A percentile compares a stretch with the other conserved stretches of the same genome.
phyloP scores from a whole-genome alignment of 2,888 invertebrate genomes.

The Drosophila merina region DNA sequence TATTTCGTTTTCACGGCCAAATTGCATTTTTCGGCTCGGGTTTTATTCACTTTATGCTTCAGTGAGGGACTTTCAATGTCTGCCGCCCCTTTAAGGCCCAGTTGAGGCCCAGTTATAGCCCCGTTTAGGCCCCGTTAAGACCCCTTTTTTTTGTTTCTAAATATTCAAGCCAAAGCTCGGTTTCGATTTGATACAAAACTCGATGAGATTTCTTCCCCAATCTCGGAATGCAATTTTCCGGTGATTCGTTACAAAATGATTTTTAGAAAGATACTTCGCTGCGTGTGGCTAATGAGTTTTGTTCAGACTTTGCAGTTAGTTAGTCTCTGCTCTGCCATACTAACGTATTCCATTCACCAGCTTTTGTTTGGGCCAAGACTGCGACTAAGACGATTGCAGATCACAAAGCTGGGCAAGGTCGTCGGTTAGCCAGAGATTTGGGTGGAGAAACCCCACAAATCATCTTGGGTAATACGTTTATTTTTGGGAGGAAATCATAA shows the following conservation, averaged over 20 bases:
- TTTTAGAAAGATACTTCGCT: conserved; percentile 13
- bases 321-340: not conserved
- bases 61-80: conserved; percentile 10
- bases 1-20: conserved; percentile 73
- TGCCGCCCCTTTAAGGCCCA: not conserved
- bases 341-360: conserved; percentile 13
- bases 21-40: conserved; percentile 56
- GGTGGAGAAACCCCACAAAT: not conserved
- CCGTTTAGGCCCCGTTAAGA: no score
- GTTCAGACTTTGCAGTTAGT: not conserved
- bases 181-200: not conserved
- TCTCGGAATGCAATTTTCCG: conserved; percentile 9
- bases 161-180: not conserved
- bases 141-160: not conserved
- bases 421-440: not conserved
- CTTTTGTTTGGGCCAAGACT: conserved; percentile 12
- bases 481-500: not conserved
- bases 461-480: no score
- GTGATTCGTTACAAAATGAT: not conserved
- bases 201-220: conserved; percentile 10
- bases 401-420: conserved; percentile 25
- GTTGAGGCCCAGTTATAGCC: no score
- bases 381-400: conserved; percentile 14
- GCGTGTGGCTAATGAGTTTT: conserved; percentile 45
- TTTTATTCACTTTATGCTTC: conserved; percentile 4